Evolutionary conservation across 2,113 vertebrate genomes (phyloP).

Genomic region (Pangasianodon hypophthalmus): DNA sequence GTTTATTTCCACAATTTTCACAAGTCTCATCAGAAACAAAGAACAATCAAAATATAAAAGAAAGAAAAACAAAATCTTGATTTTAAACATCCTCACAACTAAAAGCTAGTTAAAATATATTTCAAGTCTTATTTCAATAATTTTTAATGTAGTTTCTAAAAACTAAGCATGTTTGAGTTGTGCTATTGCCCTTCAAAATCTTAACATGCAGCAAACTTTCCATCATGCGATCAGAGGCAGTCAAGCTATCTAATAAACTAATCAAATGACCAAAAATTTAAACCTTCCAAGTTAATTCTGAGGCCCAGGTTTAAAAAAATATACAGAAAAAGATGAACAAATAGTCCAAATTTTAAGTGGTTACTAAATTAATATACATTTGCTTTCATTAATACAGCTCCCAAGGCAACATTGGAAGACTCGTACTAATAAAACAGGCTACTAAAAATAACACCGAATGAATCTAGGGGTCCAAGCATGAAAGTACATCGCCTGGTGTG

Average conservation of each 20-base stretch:
- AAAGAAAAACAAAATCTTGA: background rate
- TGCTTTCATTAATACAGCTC: background rate
- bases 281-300: background rate
- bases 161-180: background rate
- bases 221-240: background rate
- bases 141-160: too few relatives aligned
- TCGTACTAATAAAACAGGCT: background rate
- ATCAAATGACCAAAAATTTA: background rate
- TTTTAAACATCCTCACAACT: background rate
- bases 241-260: background rate
- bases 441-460: background rate
- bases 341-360: background rate
- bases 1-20: conserved; percentile 41
- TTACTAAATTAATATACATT: background rate
- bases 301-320: background rate
- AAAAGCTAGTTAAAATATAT: background rate
- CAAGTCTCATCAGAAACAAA: background rate
- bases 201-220: background rate
- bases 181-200: background rate
- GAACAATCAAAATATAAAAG: background rate
- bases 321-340: background rate
- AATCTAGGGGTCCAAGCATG: background rate
- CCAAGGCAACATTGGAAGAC: background rate
- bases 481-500: background rate
- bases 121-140: background rate